Evolutionary conservation across 2,113 vertebrate species (phyloP).

Genomic region (Ammospiza caudacuta): DNA sequence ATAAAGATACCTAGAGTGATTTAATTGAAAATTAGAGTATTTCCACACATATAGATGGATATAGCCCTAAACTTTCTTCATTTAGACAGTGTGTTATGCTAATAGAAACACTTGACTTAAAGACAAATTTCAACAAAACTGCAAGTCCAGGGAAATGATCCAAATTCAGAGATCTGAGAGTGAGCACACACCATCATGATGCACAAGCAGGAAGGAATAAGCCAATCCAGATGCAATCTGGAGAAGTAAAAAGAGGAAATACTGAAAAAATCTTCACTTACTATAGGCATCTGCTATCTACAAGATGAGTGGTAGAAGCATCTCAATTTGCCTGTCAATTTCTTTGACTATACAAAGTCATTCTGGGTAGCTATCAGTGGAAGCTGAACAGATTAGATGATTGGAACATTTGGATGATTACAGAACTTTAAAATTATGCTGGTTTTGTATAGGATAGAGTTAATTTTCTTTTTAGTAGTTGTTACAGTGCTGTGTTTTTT

Average conservation of each 20-base stretch:
- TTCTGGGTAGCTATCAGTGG: background rate
- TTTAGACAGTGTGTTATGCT: background rate
- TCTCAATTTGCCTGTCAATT: background rate
- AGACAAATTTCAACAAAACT: background rate
- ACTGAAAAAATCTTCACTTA: background rate
- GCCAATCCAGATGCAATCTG: background rate
- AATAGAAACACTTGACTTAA: background rate
- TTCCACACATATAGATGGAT: background rate
- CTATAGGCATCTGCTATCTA: background rate
- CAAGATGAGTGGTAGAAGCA: background rate
- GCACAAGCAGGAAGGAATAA: background rate
- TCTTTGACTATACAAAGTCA: background rate
- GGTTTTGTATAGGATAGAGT: background rate
- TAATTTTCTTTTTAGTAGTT: background rate
- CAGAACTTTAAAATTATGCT: background rate
- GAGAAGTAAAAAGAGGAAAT: background rate
- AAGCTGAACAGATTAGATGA: background rate
- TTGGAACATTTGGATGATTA: background rate
- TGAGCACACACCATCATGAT: background rate
- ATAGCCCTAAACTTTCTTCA: background rate
- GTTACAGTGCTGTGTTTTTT: background rate
- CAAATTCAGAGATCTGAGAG: background rate
- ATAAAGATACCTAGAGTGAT: background rate
- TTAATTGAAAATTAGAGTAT: background rate
- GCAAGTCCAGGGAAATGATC: background rate